These are phyloP conservation scores for Epinotia ramella DNA, from an alignment of 2,888 invertebrate genomes.

Conservation along the genomic window DNA sequence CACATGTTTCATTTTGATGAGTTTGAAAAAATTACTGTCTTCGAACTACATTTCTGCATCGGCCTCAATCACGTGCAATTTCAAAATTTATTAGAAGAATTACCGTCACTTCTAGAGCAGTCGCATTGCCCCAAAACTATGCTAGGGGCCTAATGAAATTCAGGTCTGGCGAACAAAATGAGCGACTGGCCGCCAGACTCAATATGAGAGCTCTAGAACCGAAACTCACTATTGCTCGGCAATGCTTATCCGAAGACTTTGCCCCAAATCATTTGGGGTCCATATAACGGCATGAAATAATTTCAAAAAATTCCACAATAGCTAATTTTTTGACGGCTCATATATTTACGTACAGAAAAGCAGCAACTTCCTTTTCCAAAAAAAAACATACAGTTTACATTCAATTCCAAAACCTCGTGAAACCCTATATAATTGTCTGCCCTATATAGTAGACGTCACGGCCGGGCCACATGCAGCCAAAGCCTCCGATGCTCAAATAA, in stretches of 20 bases:
- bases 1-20: too few species aligned
- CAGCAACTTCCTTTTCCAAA: not conserved
- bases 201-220: not conserved
- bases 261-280: not conserved
- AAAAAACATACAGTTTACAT: slow-evolving; percentile 1
- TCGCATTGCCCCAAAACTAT: not conserved
- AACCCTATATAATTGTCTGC: not conserved
- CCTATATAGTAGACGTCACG: not conserved
- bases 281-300: too few species aligned
- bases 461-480: not conserved
- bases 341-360: too few species aligned
- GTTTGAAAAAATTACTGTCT: too few species aligned
- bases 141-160: not conserved
- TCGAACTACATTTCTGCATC: too few species aligned
- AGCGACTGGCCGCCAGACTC: not conserved
- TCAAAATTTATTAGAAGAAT: too few species aligned
- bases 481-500: not conserved
- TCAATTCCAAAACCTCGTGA: not conserved
- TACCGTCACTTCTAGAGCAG: too few species aligned
- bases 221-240: too few species aligned
- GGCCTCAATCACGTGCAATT: too few species aligned
- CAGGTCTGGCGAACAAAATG: not conserved
- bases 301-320: too few species aligned
- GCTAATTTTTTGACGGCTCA: too few species aligned
- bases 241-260: not conserved